These are phyloP conservation scores for Gortyna flavago DNA, from an alignment of 2,888 invertebrate genomes.

Conservation along the genomic window DNA sequence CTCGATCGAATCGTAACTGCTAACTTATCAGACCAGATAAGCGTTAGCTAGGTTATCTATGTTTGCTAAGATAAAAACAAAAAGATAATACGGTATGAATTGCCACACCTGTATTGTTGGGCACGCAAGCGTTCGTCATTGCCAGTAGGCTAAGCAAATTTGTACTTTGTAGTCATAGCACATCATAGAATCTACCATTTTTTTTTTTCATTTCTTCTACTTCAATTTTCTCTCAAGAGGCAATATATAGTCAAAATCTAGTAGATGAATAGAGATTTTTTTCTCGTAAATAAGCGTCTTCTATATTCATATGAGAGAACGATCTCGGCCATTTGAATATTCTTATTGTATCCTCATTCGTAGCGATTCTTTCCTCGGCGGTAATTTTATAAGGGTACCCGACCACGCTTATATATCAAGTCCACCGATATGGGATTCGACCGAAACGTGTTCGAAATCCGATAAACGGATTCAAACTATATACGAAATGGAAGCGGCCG, in stretches of 20 bases:
- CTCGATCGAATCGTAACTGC: conserved; percentile 80
- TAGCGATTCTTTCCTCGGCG: conserved; percentile 74
- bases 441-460: conserved; percentile 88
- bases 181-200: conserved; percentile 24
- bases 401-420: conserved; percentile 84
- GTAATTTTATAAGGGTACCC: conserved; percentile 82
- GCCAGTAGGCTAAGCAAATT: conserved; percentile 49
- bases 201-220: conserved; percentile 47
- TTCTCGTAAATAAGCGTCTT: conserved; percentile 65
- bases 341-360: conserved; percentile 76
- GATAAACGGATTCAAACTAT: conserved; percentile 89
- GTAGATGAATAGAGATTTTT: conserved; percentile 64
- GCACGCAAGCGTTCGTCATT: conserved; percentile 54
- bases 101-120: conserved; percentile 84
- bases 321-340: conserved; percentile 73
- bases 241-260: conserved; percentile 60
- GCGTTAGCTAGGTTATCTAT: conserved; percentile 85
- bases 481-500: conserved; percentile 84
- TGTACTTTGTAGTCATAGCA: conserved; percentile 47
- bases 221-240: conserved; percentile 54
- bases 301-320: conserved; percentile 68
- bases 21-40: conserved; percentile 80
- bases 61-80: conserved; percentile 86
- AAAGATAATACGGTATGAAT: conserved; percentile 80
- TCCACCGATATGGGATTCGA: conserved; percentile 82